Conservation (phyloP, 1,140 invertebrate genomes). For the Listronotus bonariensis region DNA sequence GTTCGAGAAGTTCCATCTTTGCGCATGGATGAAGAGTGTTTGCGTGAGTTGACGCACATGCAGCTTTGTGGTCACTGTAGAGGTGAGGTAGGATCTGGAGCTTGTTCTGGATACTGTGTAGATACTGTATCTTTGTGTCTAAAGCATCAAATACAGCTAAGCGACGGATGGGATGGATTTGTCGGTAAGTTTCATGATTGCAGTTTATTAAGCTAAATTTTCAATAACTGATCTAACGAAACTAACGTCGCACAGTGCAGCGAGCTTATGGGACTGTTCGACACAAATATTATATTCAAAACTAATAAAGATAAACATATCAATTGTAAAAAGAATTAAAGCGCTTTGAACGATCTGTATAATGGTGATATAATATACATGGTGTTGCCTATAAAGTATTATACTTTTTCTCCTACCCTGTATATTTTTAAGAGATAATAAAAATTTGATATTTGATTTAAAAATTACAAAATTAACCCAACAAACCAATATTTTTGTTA, state of each 20-base stretch:
- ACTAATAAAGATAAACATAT: too few species aligned
- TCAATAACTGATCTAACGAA: neutral
- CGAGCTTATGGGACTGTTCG: neutral
- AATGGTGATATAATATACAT: too few species aligned
- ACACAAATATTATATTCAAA: too few species aligned
- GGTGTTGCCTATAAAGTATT: too few species aligned
- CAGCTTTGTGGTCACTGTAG: conserved; percentile 84
- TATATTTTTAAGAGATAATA: too few species aligned
- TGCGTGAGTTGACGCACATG: conserved; percentile 79
- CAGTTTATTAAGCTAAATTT: neutral
- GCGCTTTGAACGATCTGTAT: too few species aligned
- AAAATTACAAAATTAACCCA: too few species aligned
- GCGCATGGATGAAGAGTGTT: conserved; percentile 72
- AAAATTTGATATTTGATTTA: too few species aligned
- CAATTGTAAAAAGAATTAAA: too few species aligned
- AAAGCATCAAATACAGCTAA: conserved; percentile 80
- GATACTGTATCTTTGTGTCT: conserved; percentile 91
- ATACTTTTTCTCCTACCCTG: too few species aligned
- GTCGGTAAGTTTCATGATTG: conserved; percentile 70
- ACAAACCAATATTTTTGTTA: too few species aligned
- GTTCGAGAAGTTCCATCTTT: conserved; percentile 82
- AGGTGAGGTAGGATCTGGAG: conserved; percentile 67
- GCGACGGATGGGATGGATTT: conserved; percentile 88
- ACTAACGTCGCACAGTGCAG: too few species aligned
- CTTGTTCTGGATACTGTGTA: conserved; percentile 86